Percentiles rank a stretch among this genome's conserved stretches.
These are phyloP conservation scores for Nycticorax nycticorax DNA, from an alignment of 2,113 vertebrate species.

Conservation along the genomic window DNA sequence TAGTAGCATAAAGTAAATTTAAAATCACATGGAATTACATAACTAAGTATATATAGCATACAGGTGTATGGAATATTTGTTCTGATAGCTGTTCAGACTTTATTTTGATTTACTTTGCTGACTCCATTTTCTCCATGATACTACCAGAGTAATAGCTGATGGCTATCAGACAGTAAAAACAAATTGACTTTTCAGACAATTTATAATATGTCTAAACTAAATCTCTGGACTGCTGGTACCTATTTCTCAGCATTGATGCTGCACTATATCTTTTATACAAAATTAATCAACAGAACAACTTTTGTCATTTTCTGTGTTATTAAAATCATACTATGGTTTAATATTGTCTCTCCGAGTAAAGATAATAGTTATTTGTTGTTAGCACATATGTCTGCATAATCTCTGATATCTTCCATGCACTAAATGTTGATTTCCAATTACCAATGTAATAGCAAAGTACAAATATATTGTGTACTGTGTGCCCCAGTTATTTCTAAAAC, in stretches of 20 bases:
- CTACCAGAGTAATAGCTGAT: background rate
- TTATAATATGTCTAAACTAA: background rate
- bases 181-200: background rate
- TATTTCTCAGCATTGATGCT: background rate
- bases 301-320: background rate
- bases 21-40: background rate
- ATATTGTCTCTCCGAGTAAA: background rate
- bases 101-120: background rate
- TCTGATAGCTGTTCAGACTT: background rate
- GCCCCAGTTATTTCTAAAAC: background rate
- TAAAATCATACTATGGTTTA: background rate
- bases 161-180: background rate
- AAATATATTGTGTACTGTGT: background rate
- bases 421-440: background rate
- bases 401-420: background rate
- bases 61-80: background rate
- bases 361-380: background rate
- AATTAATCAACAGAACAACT: background rate
- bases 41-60: background rate
- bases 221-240: background rate
- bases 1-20: background rate
- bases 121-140: background rate
- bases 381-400: background rate
- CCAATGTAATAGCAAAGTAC: background rate
- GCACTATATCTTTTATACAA: background rate